phyloP scores from a whole-genome alignment of 2,113 vertebrate genomes.

The Cebidichthys violaceus region DNA sequence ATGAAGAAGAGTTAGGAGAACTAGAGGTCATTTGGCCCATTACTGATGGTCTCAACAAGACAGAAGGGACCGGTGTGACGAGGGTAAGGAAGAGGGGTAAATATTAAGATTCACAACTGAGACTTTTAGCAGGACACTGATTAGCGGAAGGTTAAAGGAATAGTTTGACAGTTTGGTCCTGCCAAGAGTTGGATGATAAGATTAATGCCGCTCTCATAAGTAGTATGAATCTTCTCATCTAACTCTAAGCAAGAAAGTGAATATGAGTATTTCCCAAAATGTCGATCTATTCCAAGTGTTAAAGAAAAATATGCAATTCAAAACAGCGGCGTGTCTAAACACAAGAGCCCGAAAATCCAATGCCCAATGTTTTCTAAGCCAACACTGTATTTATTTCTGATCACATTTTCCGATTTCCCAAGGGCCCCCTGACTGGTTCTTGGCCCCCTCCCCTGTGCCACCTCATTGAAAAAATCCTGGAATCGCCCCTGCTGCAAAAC shows the following conservation, averaged over 20 bases:
- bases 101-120: slow-evolving; percentile 44
- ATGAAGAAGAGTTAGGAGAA: slow-evolving; percentile 77
- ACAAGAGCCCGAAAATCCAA: neutral
- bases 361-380: neutral
- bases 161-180: slow-evolving; percentile 4
- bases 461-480: neutral
- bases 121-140: slow-evolving; percentile 24
- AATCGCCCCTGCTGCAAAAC: neutral
- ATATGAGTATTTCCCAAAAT: neutral
- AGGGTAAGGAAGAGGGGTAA: slow-evolving; percentile 26
- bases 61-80: slow-evolving; percentile 33
- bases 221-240: neutral
- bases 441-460: neutral
- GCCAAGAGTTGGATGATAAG: neutral
- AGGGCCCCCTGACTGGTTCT: neutral
- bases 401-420: neutral
- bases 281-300: neutral
- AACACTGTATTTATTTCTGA: neutral
- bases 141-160: slow-evolving; percentile 28
- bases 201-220: neutral
- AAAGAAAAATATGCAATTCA: slow-evolving; percentile 2
- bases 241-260: neutral
- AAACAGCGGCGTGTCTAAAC: neutral
- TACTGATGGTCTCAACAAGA: slow-evolving; percentile 59
- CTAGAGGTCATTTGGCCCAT: slow-evolving; percentile 75